Evolutionary conservation across 2,797 vertebrate genomes (phyloP).

Genomic region (Spatula clypeata): DNA sequence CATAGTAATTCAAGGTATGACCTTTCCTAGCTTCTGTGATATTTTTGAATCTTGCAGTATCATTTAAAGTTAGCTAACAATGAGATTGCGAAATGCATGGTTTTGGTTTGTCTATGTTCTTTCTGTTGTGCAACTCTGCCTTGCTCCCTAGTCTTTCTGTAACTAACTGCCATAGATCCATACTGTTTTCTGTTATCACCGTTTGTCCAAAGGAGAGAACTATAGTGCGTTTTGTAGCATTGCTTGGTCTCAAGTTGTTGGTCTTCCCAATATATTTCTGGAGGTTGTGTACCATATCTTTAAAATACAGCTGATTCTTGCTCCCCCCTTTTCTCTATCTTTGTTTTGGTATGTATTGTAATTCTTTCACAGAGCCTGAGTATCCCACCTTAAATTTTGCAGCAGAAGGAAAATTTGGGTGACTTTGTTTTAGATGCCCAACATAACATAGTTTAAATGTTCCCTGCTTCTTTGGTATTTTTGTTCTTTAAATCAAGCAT

Average conservation of each 20-base stretch:
- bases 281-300: not conserved
- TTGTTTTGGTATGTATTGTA: rapidly evolving
- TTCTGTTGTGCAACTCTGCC: not conserved
- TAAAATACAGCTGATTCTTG: not conserved
- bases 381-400: not conserved
- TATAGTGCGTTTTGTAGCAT: not conserved
- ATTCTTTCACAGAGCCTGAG: not conserved
- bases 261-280: not conserved
- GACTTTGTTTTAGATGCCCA: not conserved
- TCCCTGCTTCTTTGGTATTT: rapidly evolving
- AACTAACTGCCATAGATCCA: not conserved
- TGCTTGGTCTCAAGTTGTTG: not conserved
- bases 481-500: not conserved
- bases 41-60: not conserved
- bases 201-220: not conserved
- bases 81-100: not conserved
- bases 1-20: not conserved
- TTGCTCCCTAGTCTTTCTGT: not conserved
- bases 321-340: not conserved
- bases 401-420: not conserved
- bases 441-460: not conserved
- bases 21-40: not conserved
- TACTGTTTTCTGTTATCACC: not conserved
- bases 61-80: not conserved
- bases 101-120: not conserved